Percentiles rank a stretch among this genome's conserved stretches.
phyloP scores from a whole-genome alignment of 2,888 invertebrate genomes.

The Megaustenia siamemsis region DNA sequence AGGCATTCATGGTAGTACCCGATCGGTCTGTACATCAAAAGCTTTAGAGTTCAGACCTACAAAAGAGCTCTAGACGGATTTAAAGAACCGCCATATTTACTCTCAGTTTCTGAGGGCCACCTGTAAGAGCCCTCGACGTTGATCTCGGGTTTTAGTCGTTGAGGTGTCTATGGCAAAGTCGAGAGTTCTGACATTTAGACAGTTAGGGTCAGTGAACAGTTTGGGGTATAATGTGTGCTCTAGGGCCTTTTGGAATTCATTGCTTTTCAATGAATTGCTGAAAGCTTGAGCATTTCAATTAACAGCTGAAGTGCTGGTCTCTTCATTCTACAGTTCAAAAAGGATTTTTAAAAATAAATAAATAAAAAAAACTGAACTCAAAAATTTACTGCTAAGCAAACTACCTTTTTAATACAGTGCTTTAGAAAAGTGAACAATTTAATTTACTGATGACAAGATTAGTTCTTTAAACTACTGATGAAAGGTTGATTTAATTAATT shows the following conservation, averaged over 20 bases:
- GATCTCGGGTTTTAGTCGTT: neutral
- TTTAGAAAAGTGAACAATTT: too few species aligned
- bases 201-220: neutral
- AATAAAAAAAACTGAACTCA: too few species aligned
- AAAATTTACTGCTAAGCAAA: too few species aligned
- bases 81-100: conserved; percentile 23
- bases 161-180: neutral
- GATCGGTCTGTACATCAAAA: neutral
- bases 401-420: too few species aligned
- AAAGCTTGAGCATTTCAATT: too few species aligned
- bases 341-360: too few species aligned
- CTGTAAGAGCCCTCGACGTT: conserved; percentile 17
- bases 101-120: neutral
- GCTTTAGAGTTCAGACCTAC: neutral
- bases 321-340: too few species aligned
- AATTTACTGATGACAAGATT: too few species aligned
- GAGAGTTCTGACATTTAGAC: neutral
- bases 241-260: neutral
- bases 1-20: neutral
- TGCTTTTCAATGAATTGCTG: neutral
- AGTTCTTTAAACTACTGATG: too few species aligned
- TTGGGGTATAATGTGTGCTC: neutral
- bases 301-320: too few species aligned
- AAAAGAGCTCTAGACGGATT: neutral
- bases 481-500: too few species aligned